Evolutionary conservation across 1,140 invertebrate species (phyloP).

Genomic region (Heliconius hewitsoni): DNA sequence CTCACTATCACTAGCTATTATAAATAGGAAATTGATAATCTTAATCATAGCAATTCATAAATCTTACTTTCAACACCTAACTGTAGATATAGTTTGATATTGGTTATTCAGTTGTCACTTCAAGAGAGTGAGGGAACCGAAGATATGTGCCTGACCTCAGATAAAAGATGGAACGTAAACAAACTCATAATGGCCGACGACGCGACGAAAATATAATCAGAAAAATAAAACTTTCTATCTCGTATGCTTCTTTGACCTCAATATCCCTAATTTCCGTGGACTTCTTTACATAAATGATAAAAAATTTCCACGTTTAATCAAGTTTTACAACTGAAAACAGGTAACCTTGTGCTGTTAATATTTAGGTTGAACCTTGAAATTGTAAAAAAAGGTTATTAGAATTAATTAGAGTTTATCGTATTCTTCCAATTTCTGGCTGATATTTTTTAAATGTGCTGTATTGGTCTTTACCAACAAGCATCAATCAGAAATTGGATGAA

Average conservation of each 20-base stretch:
- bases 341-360: not conserved
- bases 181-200: slow-evolving; percentile 18
- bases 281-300: not conserved
- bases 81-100: not conserved
- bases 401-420: not conserved
- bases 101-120: slow-evolving; percentile 7
- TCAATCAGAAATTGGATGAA: not conserved
- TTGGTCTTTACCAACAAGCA: not conserved
- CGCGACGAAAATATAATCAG: not conserved
- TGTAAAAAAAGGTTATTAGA: not conserved
- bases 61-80: not conserved
- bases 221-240: not conserved
- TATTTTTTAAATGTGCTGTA: not conserved
- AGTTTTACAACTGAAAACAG: not conserved
- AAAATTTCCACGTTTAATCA: not conserved
- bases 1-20: too few species aligned
- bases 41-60: slow-evolving; percentile 2
- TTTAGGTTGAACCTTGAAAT: not conserved
- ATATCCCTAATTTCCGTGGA: not conserved
- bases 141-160: slow-evolving; percentile 18
- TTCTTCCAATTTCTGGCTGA: not conserved
- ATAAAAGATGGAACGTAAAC: slow-evolving; percentile 24
- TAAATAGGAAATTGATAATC: not conserved
- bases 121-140: not conserved
- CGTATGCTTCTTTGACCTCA: not conserved